Conservation (phyloP, 2,797 vertebrate genomes). For the Lutjanus argentimaculatus region DNA sequence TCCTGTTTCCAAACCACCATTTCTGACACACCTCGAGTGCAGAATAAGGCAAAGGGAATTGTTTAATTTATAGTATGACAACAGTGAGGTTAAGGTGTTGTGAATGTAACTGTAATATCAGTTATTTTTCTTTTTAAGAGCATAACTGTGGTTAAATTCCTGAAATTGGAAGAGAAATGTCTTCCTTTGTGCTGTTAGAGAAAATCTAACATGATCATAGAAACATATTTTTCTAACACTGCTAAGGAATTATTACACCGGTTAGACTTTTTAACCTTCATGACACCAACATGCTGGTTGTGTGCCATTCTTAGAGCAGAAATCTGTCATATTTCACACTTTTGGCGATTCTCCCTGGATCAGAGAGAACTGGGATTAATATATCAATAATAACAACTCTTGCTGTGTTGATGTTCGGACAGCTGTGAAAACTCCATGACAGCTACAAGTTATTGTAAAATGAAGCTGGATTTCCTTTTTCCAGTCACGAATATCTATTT, state of each 20-base stretch:
- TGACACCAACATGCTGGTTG: not conserved
- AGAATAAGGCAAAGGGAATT: not conserved
- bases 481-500: not conserved
- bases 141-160: not conserved
- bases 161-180: not conserved
- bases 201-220: slow-evolving; percentile 9
- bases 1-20: not conserved
- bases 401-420: slow-evolving; percentile 1
- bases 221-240: not conserved
- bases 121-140: not conserved
- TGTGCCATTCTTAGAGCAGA: not conserved
- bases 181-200: not conserved
- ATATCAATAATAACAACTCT: slow-evolving; percentile 3
- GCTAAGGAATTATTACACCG: not conserved
- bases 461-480: slow-evolving; percentile 9
- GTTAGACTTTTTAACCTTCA: not conserved
- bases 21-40: not conserved
- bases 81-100: not conserved
- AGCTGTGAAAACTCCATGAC: slow-evolving; percentile 5
- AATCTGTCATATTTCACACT: slow-evolving; percentile 1
- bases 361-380: not conserved
- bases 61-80: not conserved
- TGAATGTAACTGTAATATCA: not conserved
- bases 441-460: not conserved
- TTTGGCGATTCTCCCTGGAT: not conserved